Conservation (phyloP, 2,888 invertebrate genomes). For the Pilophorus perplexus region DNA sequence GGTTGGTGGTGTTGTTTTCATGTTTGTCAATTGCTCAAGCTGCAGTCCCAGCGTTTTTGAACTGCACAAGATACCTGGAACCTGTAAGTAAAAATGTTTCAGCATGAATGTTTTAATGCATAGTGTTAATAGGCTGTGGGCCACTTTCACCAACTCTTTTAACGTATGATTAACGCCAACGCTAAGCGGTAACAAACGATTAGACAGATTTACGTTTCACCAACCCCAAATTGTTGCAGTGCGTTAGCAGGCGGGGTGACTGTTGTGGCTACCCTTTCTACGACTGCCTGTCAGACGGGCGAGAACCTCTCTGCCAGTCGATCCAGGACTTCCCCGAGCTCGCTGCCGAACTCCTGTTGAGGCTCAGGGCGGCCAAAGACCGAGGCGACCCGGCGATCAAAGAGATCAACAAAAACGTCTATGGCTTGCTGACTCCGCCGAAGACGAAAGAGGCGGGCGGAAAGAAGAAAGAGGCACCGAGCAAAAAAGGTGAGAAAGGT, state of each 20-base stretch:
- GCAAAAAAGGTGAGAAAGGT: no score
- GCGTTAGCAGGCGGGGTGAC: not conserved
- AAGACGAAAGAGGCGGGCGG: no score
- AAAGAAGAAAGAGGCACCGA: no score
- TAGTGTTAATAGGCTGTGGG: no score
- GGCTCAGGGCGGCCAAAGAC: slow-evolving; percentile 29
- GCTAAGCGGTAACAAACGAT: no score
- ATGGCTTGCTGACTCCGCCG: no score
- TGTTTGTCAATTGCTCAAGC: not conserved
- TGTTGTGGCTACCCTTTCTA: slow-evolving; percentile 39
- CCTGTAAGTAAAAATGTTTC: slow-evolving; percentile 27
- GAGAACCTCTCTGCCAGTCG: slow-evolving; percentile 20
- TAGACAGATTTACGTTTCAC: no score
- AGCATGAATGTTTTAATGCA: not conserved
- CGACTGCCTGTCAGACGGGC: slow-evolving; percentile 33
- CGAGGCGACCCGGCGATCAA: slow-evolving; percentile 2
- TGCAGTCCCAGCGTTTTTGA: not conserved
- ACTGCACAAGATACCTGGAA: slow-evolving; percentile 33
- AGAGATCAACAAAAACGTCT: not conserved
- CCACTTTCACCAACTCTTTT: no score
- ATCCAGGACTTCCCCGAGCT: slow-evolving; percentile 37
- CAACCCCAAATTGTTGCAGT: no score
- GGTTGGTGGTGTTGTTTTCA: no score
- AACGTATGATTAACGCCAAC: no score
- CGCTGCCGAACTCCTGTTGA: slow-evolving; percentile 28